phyloP scores from a whole-genome alignment of 2,888 invertebrate species.

The Eurytoma californica region DNA sequence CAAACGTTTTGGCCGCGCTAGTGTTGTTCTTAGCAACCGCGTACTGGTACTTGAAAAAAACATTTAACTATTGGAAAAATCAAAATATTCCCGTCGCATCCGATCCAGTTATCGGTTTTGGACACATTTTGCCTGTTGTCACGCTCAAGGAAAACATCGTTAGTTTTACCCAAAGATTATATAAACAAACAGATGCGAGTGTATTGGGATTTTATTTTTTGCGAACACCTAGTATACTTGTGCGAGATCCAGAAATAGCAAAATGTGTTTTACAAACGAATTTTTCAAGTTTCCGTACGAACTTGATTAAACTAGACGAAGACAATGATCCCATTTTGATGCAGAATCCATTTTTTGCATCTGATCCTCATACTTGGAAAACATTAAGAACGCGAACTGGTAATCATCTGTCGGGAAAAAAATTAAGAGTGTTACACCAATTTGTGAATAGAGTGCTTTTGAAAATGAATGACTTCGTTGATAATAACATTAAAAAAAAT shows the following conservation, averaged over 20 bases:
- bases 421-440: conserved; percentile 59
- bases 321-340: conserved; percentile 61
- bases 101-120: conserved; percentile 39
- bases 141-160: conserved; percentile 23
- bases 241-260: conserved; percentile 64
- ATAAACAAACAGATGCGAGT: conserved; percentile 33
- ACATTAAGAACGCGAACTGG: conserved; percentile 39
- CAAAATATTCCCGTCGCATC: conserved; percentile 43
- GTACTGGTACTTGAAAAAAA: conserved; percentile 50
- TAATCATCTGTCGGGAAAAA: conserved; percentile 58
- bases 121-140: conserved; percentile 37
- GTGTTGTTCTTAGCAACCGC: too few species aligned
- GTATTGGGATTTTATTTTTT: conserved; percentile 48
- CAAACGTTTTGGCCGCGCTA: too few species aligned
- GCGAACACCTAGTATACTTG: conserved; percentile 57
- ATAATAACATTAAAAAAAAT: conserved; percentile 33
- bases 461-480: conserved; percentile 58
- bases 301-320: conserved; percentile 53
- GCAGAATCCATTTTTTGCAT: conserved; percentile 65
- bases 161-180: conserved; percentile 15
- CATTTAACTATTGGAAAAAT: conserved; percentile 42
- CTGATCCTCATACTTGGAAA: conserved; percentile 61
- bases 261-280: conserved; percentile 63
- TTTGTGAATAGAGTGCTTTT: conserved; percentile 60
- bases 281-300: conserved; percentile 64